Conservation (phyloP, 2,888 invertebrate genomes). For the Nowickia ferox region DNA sequence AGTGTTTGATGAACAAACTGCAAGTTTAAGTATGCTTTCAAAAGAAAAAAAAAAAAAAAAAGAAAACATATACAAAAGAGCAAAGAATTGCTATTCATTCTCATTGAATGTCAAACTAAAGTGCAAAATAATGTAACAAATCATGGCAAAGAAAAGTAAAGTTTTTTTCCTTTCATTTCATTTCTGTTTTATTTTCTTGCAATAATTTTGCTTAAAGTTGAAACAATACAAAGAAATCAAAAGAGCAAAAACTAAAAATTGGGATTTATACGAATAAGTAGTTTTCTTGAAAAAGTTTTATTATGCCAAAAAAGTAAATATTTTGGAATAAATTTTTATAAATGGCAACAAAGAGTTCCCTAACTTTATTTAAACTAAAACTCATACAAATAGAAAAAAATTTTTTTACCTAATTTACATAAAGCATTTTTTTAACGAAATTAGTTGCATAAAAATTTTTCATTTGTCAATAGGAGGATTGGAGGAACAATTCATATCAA, state of each 20-base stretch:
- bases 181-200: neutral
- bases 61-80: neutral
- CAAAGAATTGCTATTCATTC: slow-evolving; percentile 28
- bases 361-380: neutral
- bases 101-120: slow-evolving; percentile 54
- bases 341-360: neutral
- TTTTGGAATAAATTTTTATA: neutral
- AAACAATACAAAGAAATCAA: slow-evolving; percentile 12
- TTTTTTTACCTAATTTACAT: too few species aligned
- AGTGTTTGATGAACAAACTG: slow-evolving; percentile 31
- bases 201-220: slow-evolving; percentile 13
- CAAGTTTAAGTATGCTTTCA: neutral
- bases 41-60: neutral
- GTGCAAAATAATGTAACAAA: slow-evolving; percentile 65
- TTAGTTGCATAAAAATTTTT: too few species aligned
- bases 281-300: slow-evolving; percentile 18
- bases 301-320: neutral
- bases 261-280: slow-evolving; percentile 45
- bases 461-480: too few species aligned
- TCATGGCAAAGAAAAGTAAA: slow-evolving; percentile 39
- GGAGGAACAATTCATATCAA: too few species aligned
- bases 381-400: neutral
- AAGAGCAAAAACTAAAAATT: neutral
- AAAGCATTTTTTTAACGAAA: too few species aligned
- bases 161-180: neutral